These are phyloP conservation scores for Sternotherus odoratus DNA, from an alignment of 2,797 vertebrate species.

Conservation along the genomic window DNA sequence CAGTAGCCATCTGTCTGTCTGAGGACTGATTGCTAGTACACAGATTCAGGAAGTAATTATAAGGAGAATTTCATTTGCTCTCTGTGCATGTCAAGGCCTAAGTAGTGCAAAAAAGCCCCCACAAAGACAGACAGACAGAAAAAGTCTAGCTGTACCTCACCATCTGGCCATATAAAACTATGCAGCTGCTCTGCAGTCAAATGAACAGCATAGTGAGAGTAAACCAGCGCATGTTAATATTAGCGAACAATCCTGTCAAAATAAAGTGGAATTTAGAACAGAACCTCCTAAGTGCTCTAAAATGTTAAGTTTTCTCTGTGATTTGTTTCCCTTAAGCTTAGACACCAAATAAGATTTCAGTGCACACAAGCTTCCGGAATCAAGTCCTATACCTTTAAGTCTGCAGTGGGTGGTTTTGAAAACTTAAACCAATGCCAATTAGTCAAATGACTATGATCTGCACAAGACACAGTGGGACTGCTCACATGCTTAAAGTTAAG, in stretches of 20 bases:
- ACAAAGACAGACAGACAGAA: background rate
- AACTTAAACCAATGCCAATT: background rate
- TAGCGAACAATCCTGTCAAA: background rate
- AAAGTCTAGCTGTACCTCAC: accelerated
- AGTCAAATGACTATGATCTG: background rate
- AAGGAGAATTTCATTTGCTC: slow-evolving; percentile 27
- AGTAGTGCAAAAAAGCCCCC: background rate
- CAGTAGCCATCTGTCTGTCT: slow-evolving; percentile 21
- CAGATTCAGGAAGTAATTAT: background rate
- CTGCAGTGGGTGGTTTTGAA: background rate
- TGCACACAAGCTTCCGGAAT: background rate
- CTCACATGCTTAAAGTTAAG: background rate
- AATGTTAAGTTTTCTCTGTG: background rate
- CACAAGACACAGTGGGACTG: background rate
- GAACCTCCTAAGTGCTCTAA: background rate
- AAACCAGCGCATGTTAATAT: background rate
- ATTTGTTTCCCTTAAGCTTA: background rate
- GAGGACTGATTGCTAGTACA: background rate
- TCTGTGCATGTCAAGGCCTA: background rate
- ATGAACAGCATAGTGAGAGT: background rate
- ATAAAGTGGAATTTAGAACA: background rate
- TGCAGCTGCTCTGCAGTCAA: slow-evolving; percentile 31
- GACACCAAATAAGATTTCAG: background rate
- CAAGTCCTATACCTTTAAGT: background rate
- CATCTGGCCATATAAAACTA: slow-evolving; percentile 11